phyloP scores from a whole-genome alignment of 2,113 vertebrate genomes.

The Sarotherodon lohbergeri region DNA sequence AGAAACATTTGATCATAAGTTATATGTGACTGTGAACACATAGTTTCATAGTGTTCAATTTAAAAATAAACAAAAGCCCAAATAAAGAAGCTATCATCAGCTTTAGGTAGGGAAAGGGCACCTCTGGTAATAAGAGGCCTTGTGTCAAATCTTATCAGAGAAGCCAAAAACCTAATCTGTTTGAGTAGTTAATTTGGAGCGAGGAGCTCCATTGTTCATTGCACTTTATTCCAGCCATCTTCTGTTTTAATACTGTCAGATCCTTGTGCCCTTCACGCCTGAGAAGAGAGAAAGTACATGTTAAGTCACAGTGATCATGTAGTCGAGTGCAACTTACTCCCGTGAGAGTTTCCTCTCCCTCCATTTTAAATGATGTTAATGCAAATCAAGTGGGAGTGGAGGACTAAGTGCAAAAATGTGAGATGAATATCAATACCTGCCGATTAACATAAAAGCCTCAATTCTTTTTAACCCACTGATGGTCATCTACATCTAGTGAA shows the following conservation, averaged over 20 bases:
- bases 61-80: background rate
- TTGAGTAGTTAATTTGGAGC: constrained; percentile 9
- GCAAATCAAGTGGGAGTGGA: constrained; percentile 47
- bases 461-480: background rate
- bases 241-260: constrained; percentile 23
- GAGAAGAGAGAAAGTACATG: constrained; percentile 36
- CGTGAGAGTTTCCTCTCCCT: constrained; percentile 28
- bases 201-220: background rate
- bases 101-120: background rate
- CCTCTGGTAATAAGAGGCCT: background rate
- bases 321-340: constrained; percentile 28
- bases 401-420: constrained; percentile 42
- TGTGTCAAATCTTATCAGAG: constrained; percentile 15
- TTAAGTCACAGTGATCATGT: constrained; percentile 51
- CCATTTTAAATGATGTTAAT: constrained; percentile 57
- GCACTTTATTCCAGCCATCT: background rate
- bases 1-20: background rate
- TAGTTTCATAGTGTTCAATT: background rate
- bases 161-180: background rate
- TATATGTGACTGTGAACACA: background rate
- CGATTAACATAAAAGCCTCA: constrained; percentile 12
- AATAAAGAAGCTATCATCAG: background rate
- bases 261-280: constrained; percentile 44
- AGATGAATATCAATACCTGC: constrained; percentile 56
- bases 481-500: background rate